Base-by-base conservation (phyloP, 2,797 vertebrate species). In the Acridotheres tristis region DNA sequence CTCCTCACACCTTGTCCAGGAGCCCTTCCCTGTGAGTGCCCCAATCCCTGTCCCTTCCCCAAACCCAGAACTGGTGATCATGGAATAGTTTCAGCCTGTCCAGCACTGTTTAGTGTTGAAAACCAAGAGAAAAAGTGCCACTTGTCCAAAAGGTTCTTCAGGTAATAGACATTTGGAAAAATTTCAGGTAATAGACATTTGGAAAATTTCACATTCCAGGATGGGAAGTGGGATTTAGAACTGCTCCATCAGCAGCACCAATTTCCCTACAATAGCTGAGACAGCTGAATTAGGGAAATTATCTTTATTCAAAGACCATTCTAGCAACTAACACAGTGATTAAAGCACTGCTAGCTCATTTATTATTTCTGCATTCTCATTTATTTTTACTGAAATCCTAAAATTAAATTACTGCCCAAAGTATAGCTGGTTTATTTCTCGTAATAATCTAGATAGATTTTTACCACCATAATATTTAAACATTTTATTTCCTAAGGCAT, bases 371-470 rank as follows among this genome's bases (percentile, higher is more conserved):
- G 15, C 72, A 94, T 83, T 82, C 55, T 50, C 92, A 91, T 95
- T 91, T 93, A 85, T 68, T 94, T 97, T 96, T 94, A 96, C 55
- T 81, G 77, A 96, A 94, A 94, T 88, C 50, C 72, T 94, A 90
- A 94, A 95, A 90, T 54, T 82, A 90, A 80, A 93, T 73, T 94
- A 96, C 82, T 85, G 66, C 88, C 53, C 53, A 76, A 96, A 92
- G 53, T 88, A 88, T 67, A 85, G 77, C 85, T 67, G 59, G 32
- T 97, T 97, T 97, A 97, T 96, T 97, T 54, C 93, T 96, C 72
- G 29, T 96, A 96, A 96, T 97, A 96, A 96, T 81, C 79, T 38
- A 85, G 96, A 97, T 85, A 93, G 93, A 95, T 95, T 96, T 96
- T 96, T 94, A 79, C 68, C 87, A 80, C 91, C 81, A 57, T 94